A percentile compares a stretch with the other conserved stretches of the same genome.
Evolutionary conservation across 2,113 vertebrate species (phyloP).

Genomic region (Pithys albifrons): DNA sequence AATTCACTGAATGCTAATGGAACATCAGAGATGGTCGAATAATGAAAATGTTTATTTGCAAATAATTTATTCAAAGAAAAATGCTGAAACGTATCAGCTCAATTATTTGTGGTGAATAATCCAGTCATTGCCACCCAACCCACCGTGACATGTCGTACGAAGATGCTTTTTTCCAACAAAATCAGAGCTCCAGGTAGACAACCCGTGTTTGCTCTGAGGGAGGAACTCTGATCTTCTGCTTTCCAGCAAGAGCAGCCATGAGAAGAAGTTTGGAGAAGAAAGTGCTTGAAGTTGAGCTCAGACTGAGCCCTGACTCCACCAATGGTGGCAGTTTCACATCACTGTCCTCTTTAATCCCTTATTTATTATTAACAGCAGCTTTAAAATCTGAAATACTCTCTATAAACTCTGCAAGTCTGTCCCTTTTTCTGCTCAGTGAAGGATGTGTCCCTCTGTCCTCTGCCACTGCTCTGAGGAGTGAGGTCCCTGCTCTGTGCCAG

Average conservation of each 20-base stretch:
- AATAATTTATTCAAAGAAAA: slow-evolving; percentile 68
- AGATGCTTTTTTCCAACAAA: neutral
- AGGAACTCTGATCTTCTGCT: neutral
- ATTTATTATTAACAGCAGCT: neutral
- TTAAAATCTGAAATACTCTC: neutral
- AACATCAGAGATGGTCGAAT: slow-evolving; percentile 66
- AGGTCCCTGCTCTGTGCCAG: neutral
- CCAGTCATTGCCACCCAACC: neutral
- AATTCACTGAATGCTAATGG: slow-evolving; percentile 69
- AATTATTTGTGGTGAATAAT: slow-evolving; percentile 30
- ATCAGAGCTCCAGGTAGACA: neutral
- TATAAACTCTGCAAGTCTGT: neutral
- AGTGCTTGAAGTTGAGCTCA: neutral
- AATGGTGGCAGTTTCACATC: fast-evolving
- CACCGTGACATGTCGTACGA: neutral
- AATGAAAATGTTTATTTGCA: slow-evolving; percentile 72
- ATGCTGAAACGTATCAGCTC: slow-evolving; percentile 47
- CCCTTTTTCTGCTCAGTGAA: neutral
- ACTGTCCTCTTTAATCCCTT: fast-evolving
- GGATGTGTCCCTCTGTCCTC: no score
- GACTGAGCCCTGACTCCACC: neutral
- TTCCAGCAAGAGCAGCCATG: fast-evolving
- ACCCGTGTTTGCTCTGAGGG: neutral
- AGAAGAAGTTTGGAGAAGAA: neutral
- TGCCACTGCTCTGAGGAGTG: neutral